Evolutionary conservation across 2,113 vertebrate genomes (phyloP), one percentile per base, ranked within the genome.

Genomic region (Hemiprocne comata): DNA sequence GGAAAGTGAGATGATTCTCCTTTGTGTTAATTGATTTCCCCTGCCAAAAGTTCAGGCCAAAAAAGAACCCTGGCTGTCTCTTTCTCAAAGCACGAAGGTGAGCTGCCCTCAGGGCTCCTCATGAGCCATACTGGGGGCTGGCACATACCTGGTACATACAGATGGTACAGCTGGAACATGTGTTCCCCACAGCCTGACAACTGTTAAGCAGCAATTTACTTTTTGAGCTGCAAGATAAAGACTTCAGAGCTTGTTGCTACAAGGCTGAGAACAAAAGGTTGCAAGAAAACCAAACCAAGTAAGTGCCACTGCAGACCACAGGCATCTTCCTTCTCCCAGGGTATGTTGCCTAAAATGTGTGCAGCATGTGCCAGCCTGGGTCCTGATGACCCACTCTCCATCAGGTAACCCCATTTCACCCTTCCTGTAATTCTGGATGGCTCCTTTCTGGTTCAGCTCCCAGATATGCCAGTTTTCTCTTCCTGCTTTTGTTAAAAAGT

Each of bases 71-170:
- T 66, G 15, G 10, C 31, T 51, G 23, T 19, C 36, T 61, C 29
- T 65, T 81, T 70, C 51, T 19, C 26, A 61, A 64, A 87, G n/a
- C 65, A 71, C 15, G 46, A 46, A 40, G 13, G 20, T 11, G 6
- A 81, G 28, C 20, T 57, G 61, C 51, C 12, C 0, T 44, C 3
- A 1, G 31, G 29, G 7, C 23, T 25, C 21, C 23, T 73, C 34
- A 9, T 3, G 25, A 85, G 21, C 26, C 40, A 21, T 36, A 10
- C 24, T 66, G 29, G 57, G 33, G 15, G 15, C 36, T 82, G 38
- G 10, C 5, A 1, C 0, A 0, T 19, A 46, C 61, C n/a, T 70
- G 36, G 7, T 26, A 7, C 6, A 0, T 34, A 26, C 0, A 0
- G 11, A 7, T 2, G 2, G 8, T 33, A 29, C 24, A 9, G 36